Evolutionary conservation across 1,140 invertebrate species (phyloP).

Genomic region (Orchestia grillus): DNA sequence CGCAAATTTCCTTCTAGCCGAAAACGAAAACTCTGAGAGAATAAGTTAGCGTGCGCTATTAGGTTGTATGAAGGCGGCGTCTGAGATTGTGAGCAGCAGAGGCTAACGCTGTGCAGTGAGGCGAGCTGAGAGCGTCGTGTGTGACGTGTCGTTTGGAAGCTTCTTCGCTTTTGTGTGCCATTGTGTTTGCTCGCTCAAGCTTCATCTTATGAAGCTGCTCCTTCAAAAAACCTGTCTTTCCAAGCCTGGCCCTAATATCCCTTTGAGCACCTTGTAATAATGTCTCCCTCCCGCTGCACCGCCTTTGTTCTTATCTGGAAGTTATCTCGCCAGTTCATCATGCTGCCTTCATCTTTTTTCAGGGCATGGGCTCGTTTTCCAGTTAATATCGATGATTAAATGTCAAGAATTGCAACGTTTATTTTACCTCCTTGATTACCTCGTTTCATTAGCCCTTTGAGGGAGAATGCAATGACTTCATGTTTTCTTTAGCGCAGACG

Average conservation of each 20-base stretch:
- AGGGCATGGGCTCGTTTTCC: neutral
- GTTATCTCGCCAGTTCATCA: neutral
- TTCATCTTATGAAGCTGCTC: slow-evolving; percentile 18
- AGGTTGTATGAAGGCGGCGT: neutral
- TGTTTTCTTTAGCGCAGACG: neutral
- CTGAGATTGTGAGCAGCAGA: neutral
- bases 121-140: neutral
- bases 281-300: neutral
- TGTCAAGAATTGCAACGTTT: neutral
- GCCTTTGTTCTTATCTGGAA: neutral
- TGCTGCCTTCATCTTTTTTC: neutral
- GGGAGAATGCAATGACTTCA: neutral
- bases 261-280: slow-evolving; percentile 51
- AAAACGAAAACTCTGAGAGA: neutral
- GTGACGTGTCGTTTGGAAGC: neutral
- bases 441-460: neutral
- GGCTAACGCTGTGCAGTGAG: neutral
- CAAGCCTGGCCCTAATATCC: neutral
- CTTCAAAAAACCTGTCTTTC: slow-evolving; percentile 11
- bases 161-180: neutral
- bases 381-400: neutral
- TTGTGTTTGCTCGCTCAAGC: slow-evolving; percentile 46
- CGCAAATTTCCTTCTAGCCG: neutral
- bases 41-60: neutral
- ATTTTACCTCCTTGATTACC: neutral